phyloP scores from a whole-genome alignment of 2,888 invertebrate species.

The Nemurella pictetii region DNA sequence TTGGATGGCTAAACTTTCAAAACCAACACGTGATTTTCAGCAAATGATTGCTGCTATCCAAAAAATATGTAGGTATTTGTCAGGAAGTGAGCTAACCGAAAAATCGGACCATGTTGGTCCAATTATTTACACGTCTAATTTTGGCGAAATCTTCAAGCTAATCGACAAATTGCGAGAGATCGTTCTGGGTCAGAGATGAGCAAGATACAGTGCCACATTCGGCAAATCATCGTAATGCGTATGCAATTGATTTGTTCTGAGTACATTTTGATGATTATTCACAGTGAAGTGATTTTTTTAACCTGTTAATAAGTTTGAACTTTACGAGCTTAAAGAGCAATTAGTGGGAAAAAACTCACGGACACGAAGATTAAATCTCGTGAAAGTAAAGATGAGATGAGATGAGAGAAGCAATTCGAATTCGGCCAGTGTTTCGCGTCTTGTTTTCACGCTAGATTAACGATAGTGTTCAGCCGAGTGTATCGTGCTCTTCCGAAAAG shows the following conservation, averaged over 20 bases:
- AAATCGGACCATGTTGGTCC: too few relatives aligned
- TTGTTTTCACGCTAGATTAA: neutral
- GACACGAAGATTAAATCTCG: neutral
- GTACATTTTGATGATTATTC: neutral
- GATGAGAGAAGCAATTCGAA: neutral
- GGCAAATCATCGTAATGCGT: neutral
- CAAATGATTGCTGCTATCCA: too few relatives aligned
- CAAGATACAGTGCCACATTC: neutral
- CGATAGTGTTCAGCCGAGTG: neutral
- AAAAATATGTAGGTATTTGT: too few relatives aligned
- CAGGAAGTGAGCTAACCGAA: too few relatives aligned
- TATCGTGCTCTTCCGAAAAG: neutral
- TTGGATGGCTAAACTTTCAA: too few relatives aligned
- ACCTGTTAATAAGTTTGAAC: neutral
- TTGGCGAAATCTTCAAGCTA: too few relatives aligned
- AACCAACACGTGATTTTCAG: too few relatives aligned
- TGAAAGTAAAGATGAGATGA: neutral
- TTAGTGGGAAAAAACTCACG: neutral
- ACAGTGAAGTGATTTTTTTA: neutral
- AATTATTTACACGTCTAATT: too few relatives aligned
- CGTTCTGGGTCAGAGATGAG: neutral
- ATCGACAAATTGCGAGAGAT: neutral
- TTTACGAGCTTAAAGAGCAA: neutral
- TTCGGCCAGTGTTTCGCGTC: neutral
- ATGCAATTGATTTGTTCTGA: neutral